Evolutionary conservation across 2,113 vertebrate species (phyloP), one percentile per base, ranked within the genome.

Genomic region (Melospiza melodia): DNA sequence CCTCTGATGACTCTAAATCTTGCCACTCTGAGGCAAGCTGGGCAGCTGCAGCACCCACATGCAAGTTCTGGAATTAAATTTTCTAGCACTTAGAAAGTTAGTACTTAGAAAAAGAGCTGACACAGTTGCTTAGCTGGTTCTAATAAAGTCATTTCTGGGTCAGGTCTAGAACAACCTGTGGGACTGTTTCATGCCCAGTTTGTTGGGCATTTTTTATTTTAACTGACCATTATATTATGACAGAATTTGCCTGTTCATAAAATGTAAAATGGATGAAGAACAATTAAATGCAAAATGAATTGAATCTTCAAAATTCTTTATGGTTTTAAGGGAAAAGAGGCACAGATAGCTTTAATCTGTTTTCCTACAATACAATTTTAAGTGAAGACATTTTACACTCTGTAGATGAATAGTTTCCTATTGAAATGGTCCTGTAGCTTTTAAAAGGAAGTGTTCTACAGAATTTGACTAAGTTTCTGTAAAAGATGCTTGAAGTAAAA

Each of bases 71-170:
- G 52, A 95, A 95, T 92, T 91, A 75, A 89, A 85, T 94, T 90
- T 89, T 94, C 73, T 62, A 87, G 31, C 69, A 85, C 48, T 91
- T 96, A 89, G 96, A 90, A 97, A 97, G 96, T 37, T 59, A 87
- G 33, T 62, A 85, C 48, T 90, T 96, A 87, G 95, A 90, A 97
- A 97, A 96, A 31, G n/a, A 96, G 12, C 71, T 98, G 97, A 92
- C 93, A 96, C 76, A 52, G 90, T 87, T 93, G 9, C 76, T 96
- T 98, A 94, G 73, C 94, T 94, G n/a, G 16, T 77, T 93, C 58
- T 83, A 81, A 73, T 85, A 80, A 93, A 93, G n/a, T 23, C 0
- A 43, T 89, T 96, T 97, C 90, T 93, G 80, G 62, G 58, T 62
- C 95, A 95, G 84, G 51, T 80, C 16, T 92, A 78, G 46, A 95